Conservation (phyloP, 2,113 vertebrate species). For the Hiodon tergisus region DNA sequence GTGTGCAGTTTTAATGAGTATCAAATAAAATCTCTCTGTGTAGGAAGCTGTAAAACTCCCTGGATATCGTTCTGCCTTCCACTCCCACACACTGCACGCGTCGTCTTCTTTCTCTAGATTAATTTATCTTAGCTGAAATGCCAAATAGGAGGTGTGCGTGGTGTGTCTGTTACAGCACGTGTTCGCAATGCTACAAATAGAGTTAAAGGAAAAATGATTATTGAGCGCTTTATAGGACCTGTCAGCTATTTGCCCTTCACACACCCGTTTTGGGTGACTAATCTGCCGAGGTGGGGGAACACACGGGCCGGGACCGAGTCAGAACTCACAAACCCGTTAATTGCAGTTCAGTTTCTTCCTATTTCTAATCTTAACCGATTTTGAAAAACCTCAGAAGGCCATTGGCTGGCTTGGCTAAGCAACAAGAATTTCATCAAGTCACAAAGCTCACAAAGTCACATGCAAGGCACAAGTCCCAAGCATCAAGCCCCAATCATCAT, state of each 20-base stretch:
- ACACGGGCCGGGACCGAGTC: too few species aligned
- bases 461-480: too few species aligned
- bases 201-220: not conserved
- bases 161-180: not conserved
- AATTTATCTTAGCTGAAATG: not conserved
- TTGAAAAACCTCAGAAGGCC: too few species aligned
- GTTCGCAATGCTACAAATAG: not conserved
- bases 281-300: too few species aligned
- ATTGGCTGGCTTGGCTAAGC: too few species aligned
- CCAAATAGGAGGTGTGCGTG: not conserved
- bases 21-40: conserved; percentile 14
- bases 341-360: too few species aligned
- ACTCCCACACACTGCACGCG: not conserved
- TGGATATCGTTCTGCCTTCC: conserved; percentile 1
- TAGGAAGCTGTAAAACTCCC: conserved; percentile 14
- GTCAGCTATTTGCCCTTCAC: not conserved
- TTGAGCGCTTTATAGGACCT: not conserved
- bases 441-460: too few species aligned
- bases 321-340: too few species aligned
- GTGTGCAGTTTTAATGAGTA: not conserved
- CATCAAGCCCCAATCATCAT: too few species aligned
- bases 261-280: not conserved
- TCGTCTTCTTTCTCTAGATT: not conserved
- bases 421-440: too few species aligned
- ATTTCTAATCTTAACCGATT: too few species aligned